These are phyloP conservation scores for Sylvia atricapilla DNA, from an alignment of 2,113 vertebrate genomes.

Conservation along the genomic window DNA sequence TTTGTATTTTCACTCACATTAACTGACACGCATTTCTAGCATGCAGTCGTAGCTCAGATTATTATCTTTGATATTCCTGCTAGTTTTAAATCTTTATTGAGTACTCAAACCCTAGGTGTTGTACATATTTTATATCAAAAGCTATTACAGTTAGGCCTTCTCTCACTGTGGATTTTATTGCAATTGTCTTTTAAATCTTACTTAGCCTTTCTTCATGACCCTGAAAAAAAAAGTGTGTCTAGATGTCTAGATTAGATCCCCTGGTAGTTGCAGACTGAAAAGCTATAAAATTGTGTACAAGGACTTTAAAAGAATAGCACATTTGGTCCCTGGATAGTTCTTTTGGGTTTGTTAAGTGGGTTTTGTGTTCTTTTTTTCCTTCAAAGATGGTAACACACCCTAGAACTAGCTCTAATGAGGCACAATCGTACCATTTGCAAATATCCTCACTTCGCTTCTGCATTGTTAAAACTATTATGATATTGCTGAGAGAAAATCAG, in stretches of 20 bases:
- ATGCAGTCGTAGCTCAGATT: neutral
- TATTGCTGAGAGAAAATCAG: neutral
- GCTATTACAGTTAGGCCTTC: neutral
- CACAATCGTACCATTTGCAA: neutral
- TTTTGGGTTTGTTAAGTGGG: neutral
- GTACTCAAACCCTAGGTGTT: neutral
- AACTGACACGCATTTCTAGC: neutral
- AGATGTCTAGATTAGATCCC: neutral
- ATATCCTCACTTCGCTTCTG: neutral
- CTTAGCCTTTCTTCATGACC: neutral
- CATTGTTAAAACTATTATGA: neutral
- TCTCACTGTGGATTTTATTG: neutral
- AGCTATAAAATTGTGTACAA: neutral
- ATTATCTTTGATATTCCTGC: neutral
- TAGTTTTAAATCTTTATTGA: neutral
- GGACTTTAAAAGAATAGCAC: neutral
- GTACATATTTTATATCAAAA: neutral
- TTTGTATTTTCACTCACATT: neutral
- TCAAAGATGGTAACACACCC: neutral
- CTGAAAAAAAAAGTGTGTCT: neutral
- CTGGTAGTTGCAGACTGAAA: neutral
- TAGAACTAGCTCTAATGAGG: constrained; percentile 6
- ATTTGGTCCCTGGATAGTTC: neutral
- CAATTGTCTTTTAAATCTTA: constrained; percentile 10
- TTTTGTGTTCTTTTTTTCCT: neutral